These are phyloP conservation scores for Gopherus flavomarginatus DNA, from an alignment of 2,113 vertebrate genomes.

Conservation along the genomic window DNA sequence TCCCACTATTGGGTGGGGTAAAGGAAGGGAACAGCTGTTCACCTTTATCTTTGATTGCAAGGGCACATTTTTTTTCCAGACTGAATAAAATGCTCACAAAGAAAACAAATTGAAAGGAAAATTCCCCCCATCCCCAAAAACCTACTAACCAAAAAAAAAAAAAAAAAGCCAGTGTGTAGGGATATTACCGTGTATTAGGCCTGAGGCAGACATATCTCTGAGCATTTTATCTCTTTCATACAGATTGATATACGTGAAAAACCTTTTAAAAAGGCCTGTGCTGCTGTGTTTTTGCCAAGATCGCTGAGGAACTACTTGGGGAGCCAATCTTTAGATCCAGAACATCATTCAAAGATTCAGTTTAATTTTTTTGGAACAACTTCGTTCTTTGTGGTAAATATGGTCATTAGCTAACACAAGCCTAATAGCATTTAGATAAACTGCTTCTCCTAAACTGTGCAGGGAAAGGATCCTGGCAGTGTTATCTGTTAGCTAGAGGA, in stretches of 20 bases:
- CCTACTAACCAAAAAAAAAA: not conserved
- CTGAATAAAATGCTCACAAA: not conserved
- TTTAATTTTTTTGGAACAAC: constrained; percentile 88
- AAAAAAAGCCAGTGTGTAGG: not conserved
- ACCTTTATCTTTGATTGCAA: not conserved
- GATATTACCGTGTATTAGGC: not conserved
- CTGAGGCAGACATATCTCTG: not conserved
- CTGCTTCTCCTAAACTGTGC: not conserved
- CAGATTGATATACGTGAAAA: constrained; percentile 79
- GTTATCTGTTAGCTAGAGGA: not conserved
- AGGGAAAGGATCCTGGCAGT: not conserved
- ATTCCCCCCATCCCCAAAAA: not conserved
- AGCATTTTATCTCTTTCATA: constrained; percentile 2
- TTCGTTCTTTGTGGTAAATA: constrained; percentile 86
- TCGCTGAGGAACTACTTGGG: constrained; percentile 66
- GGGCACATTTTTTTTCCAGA: not conserved
- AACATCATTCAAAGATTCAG: constrained; percentile 78
- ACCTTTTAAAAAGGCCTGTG: constrained; percentile 69
- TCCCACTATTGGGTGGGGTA: too few species aligned
- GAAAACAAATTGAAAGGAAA: not conserved
- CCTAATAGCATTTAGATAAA: not conserved
- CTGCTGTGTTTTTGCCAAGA: constrained; percentile 84
- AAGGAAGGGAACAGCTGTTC: not conserved
- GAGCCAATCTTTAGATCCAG: not conserved
- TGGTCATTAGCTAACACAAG: accelerated